Percentiles rank a stretch among this genome's conserved stretches.
Evolutionary conservation across 1,140 invertebrate genomes (phyloP).

Genomic region (Pissodes strobi): DNA sequence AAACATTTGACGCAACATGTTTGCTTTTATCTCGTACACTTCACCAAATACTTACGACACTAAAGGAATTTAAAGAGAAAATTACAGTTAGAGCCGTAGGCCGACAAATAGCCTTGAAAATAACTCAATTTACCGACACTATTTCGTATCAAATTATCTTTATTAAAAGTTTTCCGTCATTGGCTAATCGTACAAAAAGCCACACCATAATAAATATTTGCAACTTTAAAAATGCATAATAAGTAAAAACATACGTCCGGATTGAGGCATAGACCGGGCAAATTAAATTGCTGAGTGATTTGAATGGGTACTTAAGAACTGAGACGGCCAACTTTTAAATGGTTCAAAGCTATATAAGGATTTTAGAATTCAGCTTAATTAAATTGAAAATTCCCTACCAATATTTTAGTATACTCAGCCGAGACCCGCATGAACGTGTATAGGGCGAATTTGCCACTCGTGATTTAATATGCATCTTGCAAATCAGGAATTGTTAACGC

Average conservation of each 20-base stretch:
- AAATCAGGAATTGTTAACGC: too few relatives aligned
- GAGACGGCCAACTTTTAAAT: too few relatives aligned
- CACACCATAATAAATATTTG: not conserved
- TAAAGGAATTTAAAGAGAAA: constrained; percentile 9
- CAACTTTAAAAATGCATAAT: constrained; percentile 21
- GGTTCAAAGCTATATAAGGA: too few relatives aligned
- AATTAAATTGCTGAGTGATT: too few relatives aligned
- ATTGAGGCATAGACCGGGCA: not conserved
- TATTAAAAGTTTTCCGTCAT: constrained; percentile 20
- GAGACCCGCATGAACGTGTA: too few relatives aligned
- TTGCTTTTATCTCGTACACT: not conserved
- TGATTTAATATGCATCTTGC: too few relatives aligned
- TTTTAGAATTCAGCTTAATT: too few relatives aligned
- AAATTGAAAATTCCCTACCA: too few relatives aligned
- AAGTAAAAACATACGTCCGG: constrained; percentile 3
- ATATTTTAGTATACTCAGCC: too few relatives aligned
- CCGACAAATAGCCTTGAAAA: not conserved
- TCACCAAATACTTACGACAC: not conserved
- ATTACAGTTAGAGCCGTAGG: not conserved
- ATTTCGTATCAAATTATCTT: constrained; percentile 10
- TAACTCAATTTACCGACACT: constrained; percentile 6
- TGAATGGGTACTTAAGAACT: too few relatives aligned
- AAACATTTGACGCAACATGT: constrained; percentile 38
- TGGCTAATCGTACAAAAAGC: constrained; percentile 6
- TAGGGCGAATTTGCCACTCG: too few relatives aligned